Conservation (phyloP, 2,888 invertebrate species). For the Volucella zonaria region DNA sequence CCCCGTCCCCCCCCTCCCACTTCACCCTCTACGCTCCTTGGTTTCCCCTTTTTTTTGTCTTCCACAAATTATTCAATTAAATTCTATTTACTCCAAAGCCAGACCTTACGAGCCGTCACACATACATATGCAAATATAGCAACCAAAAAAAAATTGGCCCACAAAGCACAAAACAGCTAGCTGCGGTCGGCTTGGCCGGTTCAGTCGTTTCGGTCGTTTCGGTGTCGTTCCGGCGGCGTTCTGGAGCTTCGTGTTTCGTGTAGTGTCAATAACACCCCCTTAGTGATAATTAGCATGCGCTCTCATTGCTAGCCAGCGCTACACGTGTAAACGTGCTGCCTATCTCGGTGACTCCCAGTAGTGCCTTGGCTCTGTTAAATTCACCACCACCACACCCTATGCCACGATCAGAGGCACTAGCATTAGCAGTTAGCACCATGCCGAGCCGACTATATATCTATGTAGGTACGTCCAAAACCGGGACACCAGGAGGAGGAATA, state of each 20-base stretch:
- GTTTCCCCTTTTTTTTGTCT: conserved; percentile 8
- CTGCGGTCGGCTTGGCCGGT: not conserved
- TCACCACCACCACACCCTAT: conserved; percentile 31
- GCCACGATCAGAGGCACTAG: not conserved
- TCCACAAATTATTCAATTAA: conserved; percentile 63
- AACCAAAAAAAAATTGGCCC: conserved; percentile 31
- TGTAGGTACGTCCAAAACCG: not conserved
- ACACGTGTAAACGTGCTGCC: conserved; percentile 69
- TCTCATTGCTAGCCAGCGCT: conserved; percentile 34
- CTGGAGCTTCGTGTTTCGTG: conserved; percentile 1
- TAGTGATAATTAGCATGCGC: conserved; percentile 68
- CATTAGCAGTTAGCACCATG: not conserved
- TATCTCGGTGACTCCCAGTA: conserved; percentile 11
- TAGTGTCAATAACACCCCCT: conserved; percentile 72
- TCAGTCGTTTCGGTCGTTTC: too few relatives aligned
- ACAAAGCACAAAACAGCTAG: conserved; percentile 37
- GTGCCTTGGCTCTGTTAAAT: not conserved
- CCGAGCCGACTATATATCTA: not conserved
- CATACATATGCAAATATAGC: conserved; percentile 1
- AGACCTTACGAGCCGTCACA: conserved; percentile 14
- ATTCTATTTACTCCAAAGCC: conserved; percentile 57
- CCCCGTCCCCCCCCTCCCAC: conserved; percentile 20
- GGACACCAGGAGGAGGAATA: conserved; percentile 6
- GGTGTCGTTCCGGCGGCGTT: too few relatives aligned
- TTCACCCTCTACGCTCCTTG: not conserved